These are phyloP conservation scores for Rhamnusium bicolor DNA, from an alignment of 2,888 invertebrate species.

Conservation along the genomic window DNA sequence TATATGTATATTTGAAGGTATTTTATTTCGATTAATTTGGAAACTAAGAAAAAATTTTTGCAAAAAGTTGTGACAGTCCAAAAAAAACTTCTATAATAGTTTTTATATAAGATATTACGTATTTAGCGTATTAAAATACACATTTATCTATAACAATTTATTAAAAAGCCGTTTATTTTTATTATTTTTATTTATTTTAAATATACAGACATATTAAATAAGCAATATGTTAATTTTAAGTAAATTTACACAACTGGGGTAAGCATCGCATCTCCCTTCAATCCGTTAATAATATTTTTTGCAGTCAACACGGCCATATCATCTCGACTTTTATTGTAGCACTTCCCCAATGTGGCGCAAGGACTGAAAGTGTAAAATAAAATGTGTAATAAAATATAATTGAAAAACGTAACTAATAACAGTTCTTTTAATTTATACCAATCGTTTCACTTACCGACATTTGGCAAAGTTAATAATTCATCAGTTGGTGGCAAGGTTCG, in stretches of 20 bases:
- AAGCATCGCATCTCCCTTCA: slow-evolving; percentile 82
- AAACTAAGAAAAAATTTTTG: too few species aligned
- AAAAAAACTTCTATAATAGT: too few species aligned
- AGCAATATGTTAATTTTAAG: background rate
- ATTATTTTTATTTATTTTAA: too few species aligned
- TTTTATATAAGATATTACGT: too few species aligned
- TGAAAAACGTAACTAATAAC: background rate
- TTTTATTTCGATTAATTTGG: too few species aligned
- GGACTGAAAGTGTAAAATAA: slow-evolving; percentile 73
- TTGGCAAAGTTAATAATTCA: slow-evolving; percentile 83
- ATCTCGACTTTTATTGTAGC: slow-evolving; percentile 84
- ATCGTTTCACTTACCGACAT: slow-evolving; percentile 80
- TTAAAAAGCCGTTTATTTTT: too few species aligned
- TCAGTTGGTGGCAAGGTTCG: slow-evolving; percentile 89
- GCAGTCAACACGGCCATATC: slow-evolving; percentile 87
- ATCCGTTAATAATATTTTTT: slow-evolving; percentile 83
- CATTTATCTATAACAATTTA: too few species aligned
- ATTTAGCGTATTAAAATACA: too few species aligned
- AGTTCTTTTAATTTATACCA: background rate
- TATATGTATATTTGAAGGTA: too few species aligned
- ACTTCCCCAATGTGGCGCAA: slow-evolving; percentile 91
- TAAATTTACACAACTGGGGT: slow-evolving; percentile 71
- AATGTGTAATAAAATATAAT: background rate
- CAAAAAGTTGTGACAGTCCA: too few species aligned
- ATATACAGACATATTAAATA: too few species aligned